phyloP scores from a whole-genome alignment of 2,113 vertebrate species.

The Brachypteracias leptosomus region DNA sequence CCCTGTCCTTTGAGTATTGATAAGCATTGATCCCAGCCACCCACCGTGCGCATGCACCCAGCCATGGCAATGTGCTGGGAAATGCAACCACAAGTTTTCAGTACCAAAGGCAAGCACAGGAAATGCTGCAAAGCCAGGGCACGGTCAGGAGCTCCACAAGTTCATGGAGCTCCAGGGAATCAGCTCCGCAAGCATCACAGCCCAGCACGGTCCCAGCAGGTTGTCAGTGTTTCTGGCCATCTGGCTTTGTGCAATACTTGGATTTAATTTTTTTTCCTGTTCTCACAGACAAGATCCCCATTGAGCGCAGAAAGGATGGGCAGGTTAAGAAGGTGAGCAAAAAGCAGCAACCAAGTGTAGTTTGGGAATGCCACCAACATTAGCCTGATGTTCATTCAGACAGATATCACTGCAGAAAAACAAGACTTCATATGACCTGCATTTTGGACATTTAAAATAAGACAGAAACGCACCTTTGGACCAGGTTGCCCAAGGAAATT shows the following conservation, averaged over 20 bases:
- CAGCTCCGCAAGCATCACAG: neutral
- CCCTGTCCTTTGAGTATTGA: too few species aligned
- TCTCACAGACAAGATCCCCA: neutral
- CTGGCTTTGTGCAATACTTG: neutral
- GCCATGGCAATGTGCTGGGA: neutral
- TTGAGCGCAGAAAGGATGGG: neutral
- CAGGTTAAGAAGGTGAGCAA: neutral
- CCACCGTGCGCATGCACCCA: accelerated
- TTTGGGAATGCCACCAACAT: accelerated
- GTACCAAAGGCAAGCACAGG: neutral
- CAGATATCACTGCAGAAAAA: neutral
- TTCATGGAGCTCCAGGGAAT: neutral
- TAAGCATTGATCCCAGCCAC: too few species aligned
- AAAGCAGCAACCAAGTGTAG: accelerated
- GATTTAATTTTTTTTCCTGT: neutral
- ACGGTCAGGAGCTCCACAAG: neutral
- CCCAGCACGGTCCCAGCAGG: neutral
- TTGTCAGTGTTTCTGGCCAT: neutral
- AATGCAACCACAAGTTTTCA: too few species aligned
- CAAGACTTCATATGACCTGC: neutral
- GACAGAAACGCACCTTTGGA: neutral
- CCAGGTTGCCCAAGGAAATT: too few species aligned
- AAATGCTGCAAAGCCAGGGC: neutral
- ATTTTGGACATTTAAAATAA: neutral
- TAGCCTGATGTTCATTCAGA: neutral